These are phyloP conservation scores for Pluvianellus socialis DNA, from an alignment of 2,113 vertebrate genomes.

Conservation along the genomic window DNA sequence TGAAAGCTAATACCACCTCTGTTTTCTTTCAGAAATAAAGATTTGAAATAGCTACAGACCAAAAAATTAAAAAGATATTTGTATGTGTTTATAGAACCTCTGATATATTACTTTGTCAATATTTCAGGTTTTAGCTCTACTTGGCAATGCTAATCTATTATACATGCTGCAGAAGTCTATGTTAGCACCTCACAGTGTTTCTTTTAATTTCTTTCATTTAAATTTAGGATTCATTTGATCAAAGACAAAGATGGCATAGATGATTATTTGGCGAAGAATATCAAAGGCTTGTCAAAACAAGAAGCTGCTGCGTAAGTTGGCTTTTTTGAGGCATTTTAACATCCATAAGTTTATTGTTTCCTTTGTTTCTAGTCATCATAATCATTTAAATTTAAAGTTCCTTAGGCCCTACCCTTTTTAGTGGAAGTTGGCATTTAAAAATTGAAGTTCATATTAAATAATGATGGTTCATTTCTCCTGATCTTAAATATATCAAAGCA, in stretches of 20 bases:
- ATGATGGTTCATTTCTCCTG: slow-evolving; percentile 72
- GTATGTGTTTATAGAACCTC: slow-evolving; percentile 44
- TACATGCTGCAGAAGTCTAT: slow-evolving; percentile 55
- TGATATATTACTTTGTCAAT: slow-evolving; percentile 24
- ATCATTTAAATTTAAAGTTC: slow-evolving; percentile 76
- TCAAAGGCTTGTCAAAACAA: slow-evolving; percentile 82
- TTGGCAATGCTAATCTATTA: slow-evolving; percentile 44
- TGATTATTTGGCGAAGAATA: slow-evolving; percentile 76
- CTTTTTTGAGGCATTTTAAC: slow-evolving; percentile 70
- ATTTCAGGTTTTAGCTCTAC: slow-evolving; percentile 60
- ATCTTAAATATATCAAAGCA: slow-evolving; percentile 72
- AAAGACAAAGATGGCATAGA: slow-evolving; percentile 81
- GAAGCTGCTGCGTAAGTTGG: slow-evolving; percentile 81
- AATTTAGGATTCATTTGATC: slow-evolving; percentile 80
- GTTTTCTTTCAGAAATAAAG: slow-evolving; percentile 25
- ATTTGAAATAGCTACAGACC: slow-evolving; percentile 9
- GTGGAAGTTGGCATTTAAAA: slow-evolving; percentile 76
- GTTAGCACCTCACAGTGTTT: slow-evolving; percentile 50
- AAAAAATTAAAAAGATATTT: slow-evolving; percentile 16
- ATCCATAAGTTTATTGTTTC: slow-evolving; percentile 74
- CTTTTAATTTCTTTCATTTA: slow-evolving; percentile 73
- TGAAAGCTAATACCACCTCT: neutral
- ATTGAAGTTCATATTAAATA: slow-evolving; percentile 79
- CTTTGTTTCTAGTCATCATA: slow-evolving; percentile 72
- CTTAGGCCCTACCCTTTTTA: slow-evolving; percentile 61